Conservation (phyloP, 2,113 vertebrate genomes). For the Lepus timidus region DNA sequence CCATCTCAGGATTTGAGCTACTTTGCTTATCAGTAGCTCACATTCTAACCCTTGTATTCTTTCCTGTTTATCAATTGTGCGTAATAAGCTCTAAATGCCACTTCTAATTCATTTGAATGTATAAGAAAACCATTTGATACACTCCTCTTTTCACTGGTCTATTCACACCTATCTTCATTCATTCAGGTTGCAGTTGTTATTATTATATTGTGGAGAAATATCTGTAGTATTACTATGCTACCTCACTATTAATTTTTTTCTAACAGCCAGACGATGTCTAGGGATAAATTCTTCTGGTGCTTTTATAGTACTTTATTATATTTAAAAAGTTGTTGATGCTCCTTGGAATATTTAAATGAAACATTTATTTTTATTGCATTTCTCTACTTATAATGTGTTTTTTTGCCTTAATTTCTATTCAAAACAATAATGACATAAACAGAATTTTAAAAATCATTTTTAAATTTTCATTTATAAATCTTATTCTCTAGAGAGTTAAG, state of each 20-base stretch:
- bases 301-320: conserved; percentile 7
- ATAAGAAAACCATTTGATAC: neutral
- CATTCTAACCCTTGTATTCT: neutral
- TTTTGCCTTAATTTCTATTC: neutral
- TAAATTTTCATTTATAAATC: conserved; percentile 12
- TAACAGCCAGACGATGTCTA: neutral
- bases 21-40: neutral
- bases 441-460: neutral
- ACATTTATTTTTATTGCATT: conserved; percentile 1
- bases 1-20: neutral
- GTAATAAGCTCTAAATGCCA: neutral
- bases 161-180: neutral
- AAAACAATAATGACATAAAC: conserved; percentile 33
- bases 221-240: neutral
- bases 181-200: neutral
- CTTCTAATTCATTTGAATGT: neutral
- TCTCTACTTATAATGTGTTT: neutral
- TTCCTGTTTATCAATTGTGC: conserved; percentile 1
- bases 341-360: neutral
- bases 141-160: neutral
- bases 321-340: neutral
- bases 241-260: conserved; percentile 14
- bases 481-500: neutral
- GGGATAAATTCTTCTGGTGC: neutral
- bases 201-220: neutral